These are phyloP conservation scores for Drosophila funebris DNA, from an alignment of 1,140 invertebrate species.

Conservation along the genomic window DNA sequence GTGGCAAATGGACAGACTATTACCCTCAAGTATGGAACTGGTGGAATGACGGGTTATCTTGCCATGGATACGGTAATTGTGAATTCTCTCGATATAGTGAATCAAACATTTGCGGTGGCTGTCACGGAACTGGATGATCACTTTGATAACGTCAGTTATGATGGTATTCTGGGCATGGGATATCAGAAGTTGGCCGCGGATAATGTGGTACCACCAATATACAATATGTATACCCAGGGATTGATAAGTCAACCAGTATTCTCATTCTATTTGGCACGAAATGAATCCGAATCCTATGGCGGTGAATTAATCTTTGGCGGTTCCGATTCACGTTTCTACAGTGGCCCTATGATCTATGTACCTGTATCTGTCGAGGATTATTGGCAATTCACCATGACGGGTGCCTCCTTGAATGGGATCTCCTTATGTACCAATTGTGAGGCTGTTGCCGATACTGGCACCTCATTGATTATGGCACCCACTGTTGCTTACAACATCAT, in stretches of 20 bases:
- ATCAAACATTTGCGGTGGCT: slow-evolving; percentile 98
- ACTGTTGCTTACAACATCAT: slow-evolving; percentile 83
- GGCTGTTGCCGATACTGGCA: slow-evolving; percentile 91
- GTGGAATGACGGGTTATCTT: slow-evolving; percentile 96
- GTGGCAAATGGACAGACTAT: slow-evolving; percentile 94
- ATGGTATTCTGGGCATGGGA: slow-evolving; percentile 97
- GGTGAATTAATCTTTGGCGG: slow-evolving; percentile 65
- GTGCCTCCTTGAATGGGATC: slow-evolving; percentile 18
- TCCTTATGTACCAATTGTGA: slow-evolving; percentile 84
- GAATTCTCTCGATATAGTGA: slow-evolving; percentile 87
- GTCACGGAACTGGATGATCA: slow-evolving; percentile 92
- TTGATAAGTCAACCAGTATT: slow-evolving; percentile 92
- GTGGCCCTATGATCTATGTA: slow-evolving; percentile 49
- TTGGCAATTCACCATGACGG: slow-evolving; percentile 66
- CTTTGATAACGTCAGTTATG: slow-evolving; percentile 97
- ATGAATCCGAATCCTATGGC: slow-evolving; percentile 11
- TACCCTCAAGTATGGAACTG: slow-evolving; percentile 96
- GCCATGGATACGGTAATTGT: slow-evolving; percentile 92
- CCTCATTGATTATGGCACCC: slow-evolving; percentile 89
- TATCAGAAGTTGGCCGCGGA: slow-evolving; percentile 95
- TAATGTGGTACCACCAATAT: slow-evolving; percentile 94
- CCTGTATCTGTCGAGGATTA: slow-evolving; percentile 49
- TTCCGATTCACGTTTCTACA: slow-evolving; percentile 32
- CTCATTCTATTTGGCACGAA: slow-evolving; percentile 91
- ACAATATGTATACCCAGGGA: slow-evolving; percentile 96